These are phyloP conservation scores for Morone saxatilis DNA, from an alignment of 2,113 vertebrate species.

Conservation along the genomic window DNA sequence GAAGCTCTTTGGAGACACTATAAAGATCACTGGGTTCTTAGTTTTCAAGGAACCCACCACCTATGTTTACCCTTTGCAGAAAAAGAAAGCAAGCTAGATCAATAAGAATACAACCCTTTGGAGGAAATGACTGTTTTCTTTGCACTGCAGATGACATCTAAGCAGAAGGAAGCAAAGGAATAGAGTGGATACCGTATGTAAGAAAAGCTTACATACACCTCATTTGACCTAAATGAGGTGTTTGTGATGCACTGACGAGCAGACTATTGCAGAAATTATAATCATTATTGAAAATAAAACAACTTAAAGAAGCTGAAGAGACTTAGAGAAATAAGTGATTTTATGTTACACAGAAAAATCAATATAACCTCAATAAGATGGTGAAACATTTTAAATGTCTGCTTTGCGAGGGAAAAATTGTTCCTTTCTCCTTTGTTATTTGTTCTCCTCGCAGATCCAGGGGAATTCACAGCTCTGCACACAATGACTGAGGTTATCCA, in stretches of 20 bases:
- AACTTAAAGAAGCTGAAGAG: neutral
- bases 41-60: neutral
- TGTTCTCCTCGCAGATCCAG: neutral
- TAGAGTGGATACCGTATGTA: neutral
- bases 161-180: neutral
- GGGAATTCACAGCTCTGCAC: conserved; percentile 13
- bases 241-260: neutral
- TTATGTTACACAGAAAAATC: neutral
- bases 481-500: conserved; percentile 21
- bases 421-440: neutral
- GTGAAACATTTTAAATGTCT: neutral
- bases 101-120: neutral
- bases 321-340: neutral
- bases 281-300: neutral
- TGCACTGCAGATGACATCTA: conserved; percentile 15
- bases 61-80: conserved; percentile 37
- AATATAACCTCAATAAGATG: neutral
- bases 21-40: conserved; percentile 24
- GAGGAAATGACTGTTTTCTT: conserved; percentile 35
- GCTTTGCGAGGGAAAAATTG: neutral
- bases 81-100: conserved; percentile 28
- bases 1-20: conserved; percentile 37
- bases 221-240: neutral
- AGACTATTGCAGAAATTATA: neutral
- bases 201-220: too few relatives aligned